Conservation (phyloP, 1,140 invertebrate species). For the Ceratina calcarata region DNA sequence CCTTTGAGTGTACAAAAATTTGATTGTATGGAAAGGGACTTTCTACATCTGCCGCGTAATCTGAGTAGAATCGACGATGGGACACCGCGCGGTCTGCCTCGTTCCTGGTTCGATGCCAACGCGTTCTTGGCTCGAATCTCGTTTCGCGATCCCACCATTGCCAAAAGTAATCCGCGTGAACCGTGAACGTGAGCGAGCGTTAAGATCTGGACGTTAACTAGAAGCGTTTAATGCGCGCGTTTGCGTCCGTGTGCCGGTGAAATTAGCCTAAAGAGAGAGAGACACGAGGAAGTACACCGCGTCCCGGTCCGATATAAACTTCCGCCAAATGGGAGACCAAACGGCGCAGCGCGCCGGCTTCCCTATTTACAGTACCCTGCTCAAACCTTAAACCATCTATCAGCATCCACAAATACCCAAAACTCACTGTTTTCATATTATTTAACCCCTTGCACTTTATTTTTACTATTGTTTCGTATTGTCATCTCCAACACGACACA, state of each 20-base stretch:
- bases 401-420: too few relatives aligned
- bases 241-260: slow-evolving; percentile 9
- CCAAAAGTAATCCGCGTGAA: slow-evolving; percentile 50
- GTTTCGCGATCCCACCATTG: slow-evolving; percentile 37
- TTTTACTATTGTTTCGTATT: too few relatives aligned
- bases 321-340: slow-evolving; percentile 29
- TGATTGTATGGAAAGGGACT: too few relatives aligned
- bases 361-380: too few relatives aligned
- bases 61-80: slow-evolving; percentile 31
- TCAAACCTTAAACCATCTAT: too few relatives aligned
- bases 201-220: slow-evolving; percentile 33
- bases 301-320: slow-evolving; percentile 40
- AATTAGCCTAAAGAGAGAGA: slow-evolving; percentile 58
- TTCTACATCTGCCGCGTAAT: not conserved
- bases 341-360: too few relatives aligned
- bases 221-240: slow-evolving; percentile 18
- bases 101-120: slow-evolving; percentile 64
- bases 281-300: slow-evolving; percentile 34
- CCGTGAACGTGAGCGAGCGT: slow-evolving; percentile 2
- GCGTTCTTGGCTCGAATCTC: slow-evolving; percentile 49
- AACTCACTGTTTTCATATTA: too few relatives aligned
- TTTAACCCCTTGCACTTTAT: too few relatives aligned
- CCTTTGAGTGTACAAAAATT: too few relatives aligned
- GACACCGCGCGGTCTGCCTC: slow-evolving; percentile 65
- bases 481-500: too few relatives aligned